Evolutionary conservation across 2,888 invertebrate species (phyloP).

Genomic region (Nemotelus nigrinus): DNA sequence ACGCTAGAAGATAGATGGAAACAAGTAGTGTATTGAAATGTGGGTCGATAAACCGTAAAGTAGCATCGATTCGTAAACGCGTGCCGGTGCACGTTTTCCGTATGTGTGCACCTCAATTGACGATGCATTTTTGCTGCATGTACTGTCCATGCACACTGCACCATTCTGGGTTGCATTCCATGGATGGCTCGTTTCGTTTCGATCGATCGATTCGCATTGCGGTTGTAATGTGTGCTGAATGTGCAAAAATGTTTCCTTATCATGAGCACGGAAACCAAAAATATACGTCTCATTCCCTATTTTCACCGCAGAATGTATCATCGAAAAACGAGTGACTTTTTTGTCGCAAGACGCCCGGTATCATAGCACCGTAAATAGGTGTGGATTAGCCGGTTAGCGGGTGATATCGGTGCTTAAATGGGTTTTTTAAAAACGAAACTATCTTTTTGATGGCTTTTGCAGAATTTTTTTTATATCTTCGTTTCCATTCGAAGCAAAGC

Average conservation of each 20-base stretch:
- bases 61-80: constrained; percentile 47
- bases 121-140: too few relatives aligned
- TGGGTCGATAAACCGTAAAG: constrained; percentile 51
- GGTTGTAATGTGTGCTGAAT: too few relatives aligned
- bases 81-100: constrained; percentile 42
- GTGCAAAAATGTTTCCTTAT: background rate
- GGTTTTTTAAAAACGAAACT: constrained; percentile 7
- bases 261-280: background rate
- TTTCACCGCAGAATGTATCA: background rate
- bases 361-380: background rate
- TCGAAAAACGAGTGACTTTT: background rate
- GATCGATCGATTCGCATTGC: too few relatives aligned
- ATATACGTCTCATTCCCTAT: background rate
- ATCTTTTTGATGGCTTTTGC: background rate
- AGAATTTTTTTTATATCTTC: too few relatives aligned
- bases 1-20: background rate
- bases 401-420: background rate
- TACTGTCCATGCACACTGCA: too few relatives aligned
- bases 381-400: background rate
- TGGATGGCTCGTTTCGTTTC: too few relatives aligned
- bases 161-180: background rate
- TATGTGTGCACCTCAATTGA: background rate
- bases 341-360: background rate
- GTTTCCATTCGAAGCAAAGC: too few relatives aligned
- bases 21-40: constrained; percentile 33